phyloP scores from a whole-genome alignment of 2,797 vertebrate species.

The Sebastes baramenuke region DNA sequence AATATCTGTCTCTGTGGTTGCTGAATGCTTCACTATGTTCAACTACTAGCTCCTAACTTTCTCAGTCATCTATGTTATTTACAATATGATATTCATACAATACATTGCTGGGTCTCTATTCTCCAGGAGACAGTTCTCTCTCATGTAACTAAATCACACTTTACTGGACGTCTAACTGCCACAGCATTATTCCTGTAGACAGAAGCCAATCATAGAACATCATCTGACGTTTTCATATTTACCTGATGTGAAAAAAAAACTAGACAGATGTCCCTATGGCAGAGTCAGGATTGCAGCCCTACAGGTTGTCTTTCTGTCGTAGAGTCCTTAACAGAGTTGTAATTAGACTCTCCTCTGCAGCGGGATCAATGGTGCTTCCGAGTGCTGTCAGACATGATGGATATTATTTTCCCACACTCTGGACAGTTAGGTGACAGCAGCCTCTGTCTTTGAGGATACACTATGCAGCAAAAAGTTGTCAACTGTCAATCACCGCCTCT shows the following conservation, averaged over 20 bases:
- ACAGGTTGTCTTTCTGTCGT: slow-evolving; percentile 24
- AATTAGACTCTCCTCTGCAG: slow-evolving; percentile 54
- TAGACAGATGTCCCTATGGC: background rate
- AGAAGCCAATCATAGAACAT: background rate
- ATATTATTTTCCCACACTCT: slow-evolving; percentile 42
- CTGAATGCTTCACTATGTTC: too few species aligned
- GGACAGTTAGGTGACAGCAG: slow-evolving; percentile 56
- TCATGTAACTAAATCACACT: background rate
- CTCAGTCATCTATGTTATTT: background rate
- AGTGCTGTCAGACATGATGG: slow-evolving; percentile 62
- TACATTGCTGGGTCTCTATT: background rate
- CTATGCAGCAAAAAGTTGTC: slow-evolving; percentile 43
- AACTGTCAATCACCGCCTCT: slow-evolving; percentile 46
- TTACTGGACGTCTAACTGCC: background rate
- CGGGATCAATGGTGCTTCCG: slow-evolving; percentile 42
- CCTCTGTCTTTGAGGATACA: slow-evolving; percentile 46
- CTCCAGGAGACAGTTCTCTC: background rate
- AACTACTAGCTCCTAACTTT: background rate
- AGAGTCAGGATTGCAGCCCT: background rate
- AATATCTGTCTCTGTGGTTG: too few species aligned
- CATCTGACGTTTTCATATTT: background rate
- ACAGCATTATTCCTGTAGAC: background rate
- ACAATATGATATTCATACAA: background rate
- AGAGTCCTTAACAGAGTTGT: slow-evolving; percentile 36
- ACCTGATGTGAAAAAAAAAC: background rate